Percentiles rank a stretch among this genome's conserved stretches.
Conservation (phyloP, 2,888 invertebrate species). For the Subacronicta megacephala region DNA sequence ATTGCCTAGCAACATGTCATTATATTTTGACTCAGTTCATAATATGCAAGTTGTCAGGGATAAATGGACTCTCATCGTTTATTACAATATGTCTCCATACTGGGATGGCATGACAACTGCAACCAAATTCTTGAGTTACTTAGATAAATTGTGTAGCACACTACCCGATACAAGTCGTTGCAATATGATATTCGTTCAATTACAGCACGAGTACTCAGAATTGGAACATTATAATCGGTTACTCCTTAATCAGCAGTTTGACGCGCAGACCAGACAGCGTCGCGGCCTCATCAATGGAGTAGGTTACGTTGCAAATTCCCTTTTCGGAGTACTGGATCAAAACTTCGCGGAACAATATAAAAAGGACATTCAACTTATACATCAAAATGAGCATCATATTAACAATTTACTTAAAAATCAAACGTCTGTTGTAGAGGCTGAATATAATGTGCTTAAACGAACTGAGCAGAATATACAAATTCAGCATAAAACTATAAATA, state of each 20-base stretch:
- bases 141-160: not conserved
- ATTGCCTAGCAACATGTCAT: constrained; percentile 4
- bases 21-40: constrained; percentile 6
- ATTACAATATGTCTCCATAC: constrained; percentile 12
- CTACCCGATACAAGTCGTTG: not conserved
- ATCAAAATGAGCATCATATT: constrained; percentile 12
- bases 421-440: constrained; percentile 7
- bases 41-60: constrained; percentile 10
- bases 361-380: constrained; percentile 6
- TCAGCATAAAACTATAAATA: no score
- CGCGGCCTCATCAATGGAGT: constrained; percentile 13
- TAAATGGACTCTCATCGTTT: constrained; percentile 12
- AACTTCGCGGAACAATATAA: constrained; percentile 14
- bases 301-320: constrained; percentile 9
- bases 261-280: constrained; percentile 11
- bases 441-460: constrained; percentile 12
- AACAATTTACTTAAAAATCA: constrained; percentile 11
- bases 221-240: not conserved
- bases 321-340: constrained; percentile 17
- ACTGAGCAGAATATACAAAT: constrained; percentile 2
- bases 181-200: constrained; percentile 5
- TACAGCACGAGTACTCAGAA: constrained; percentile 3
- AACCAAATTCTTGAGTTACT: constrained; percentile 2
- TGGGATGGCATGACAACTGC: constrained; percentile 8
- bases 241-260: constrained; percentile 6